phyloP scores from a whole-genome alignment of 2,888 invertebrate genomes.

The Athetis lepigone region DNA sequence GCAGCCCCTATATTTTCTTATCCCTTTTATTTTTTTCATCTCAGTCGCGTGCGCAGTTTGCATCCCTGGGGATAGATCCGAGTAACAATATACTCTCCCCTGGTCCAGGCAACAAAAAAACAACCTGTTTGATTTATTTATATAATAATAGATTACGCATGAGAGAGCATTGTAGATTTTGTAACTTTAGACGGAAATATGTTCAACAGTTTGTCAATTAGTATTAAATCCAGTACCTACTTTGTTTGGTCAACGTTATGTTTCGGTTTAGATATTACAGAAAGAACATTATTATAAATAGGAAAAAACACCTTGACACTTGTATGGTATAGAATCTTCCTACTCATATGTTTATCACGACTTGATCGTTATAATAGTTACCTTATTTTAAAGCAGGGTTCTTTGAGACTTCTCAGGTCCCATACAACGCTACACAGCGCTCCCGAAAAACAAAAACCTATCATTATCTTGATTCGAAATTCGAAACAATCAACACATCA shows the following conservation, averaged over 20 bases:
- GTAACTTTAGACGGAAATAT: constrained; percentile 8
- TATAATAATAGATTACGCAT: constrained; percentile 4
- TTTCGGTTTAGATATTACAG: too few relatives aligned
- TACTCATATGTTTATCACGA: too few relatives aligned
- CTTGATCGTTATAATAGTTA: too few relatives aligned
- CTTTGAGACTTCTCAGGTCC: too few relatives aligned
- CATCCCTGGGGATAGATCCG: constrained; percentile 48
- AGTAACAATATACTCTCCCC: constrained; percentile 34
- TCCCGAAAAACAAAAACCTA: constrained; percentile 5
- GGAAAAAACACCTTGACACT: too few relatives aligned
- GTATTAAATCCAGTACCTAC: too few relatives aligned
- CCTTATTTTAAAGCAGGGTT: neutral
- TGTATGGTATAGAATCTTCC: too few relatives aligned
- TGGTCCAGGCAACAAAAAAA: constrained; percentile 45
- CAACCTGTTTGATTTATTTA: constrained; percentile 63
- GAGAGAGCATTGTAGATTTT: neutral
- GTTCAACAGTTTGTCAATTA: too few relatives aligned
- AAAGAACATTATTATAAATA: too few relatives aligned
- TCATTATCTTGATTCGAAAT: constrained; percentile 25
- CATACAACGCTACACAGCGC: too few relatives aligned
- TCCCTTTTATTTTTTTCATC: constrained; percentile 65
- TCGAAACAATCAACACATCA: constrained; percentile 23
- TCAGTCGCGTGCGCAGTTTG: constrained; percentile 70
- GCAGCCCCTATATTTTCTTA: constrained; percentile 56
- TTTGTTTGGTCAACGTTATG: too few relatives aligned